Evolutionary conservation across 2,888 invertebrate species (phyloP).

Genomic region (Caenorhabditis angaria): DNA sequence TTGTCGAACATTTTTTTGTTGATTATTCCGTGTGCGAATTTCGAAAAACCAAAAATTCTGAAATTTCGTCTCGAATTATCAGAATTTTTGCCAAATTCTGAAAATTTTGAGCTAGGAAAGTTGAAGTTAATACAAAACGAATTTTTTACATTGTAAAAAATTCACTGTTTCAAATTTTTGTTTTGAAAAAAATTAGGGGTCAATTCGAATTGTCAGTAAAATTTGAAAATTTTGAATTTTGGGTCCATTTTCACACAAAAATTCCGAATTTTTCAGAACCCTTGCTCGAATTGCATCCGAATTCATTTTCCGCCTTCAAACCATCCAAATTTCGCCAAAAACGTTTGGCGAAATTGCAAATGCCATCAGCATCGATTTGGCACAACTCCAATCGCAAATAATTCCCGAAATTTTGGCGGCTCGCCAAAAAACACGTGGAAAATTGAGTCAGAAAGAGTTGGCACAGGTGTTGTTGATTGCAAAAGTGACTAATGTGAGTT

Average conservation of each 20-base stretch:
- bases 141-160: no score
- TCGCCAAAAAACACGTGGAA: conserved; percentile 21
- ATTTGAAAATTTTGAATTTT: neutral
- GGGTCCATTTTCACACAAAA: no score
- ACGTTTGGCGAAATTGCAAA: conserved; percentile 37
- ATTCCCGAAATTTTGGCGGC: conserved; percentile 40
- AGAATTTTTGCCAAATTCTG: no score
- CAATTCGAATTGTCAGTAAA: no score
- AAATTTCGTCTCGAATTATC: no score
- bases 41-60: no score
- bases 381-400: conserved; percentile 29
- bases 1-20: no score
- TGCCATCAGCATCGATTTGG: conserved; percentile 36
- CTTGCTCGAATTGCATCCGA: conserved; percentile 45
- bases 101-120: no score
- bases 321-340: conserved; percentile 22
- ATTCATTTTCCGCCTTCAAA: conserved; percentile 46
- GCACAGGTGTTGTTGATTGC: conserved; percentile 37
- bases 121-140: no score
- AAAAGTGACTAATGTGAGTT: conserved; percentile 34
- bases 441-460: conserved; percentile 20
- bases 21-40: no score
- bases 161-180: no score
- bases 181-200: no score
- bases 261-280: conserved; percentile 27